Evolutionary conservation across 2,888 invertebrate genomes (phyloP).

Genomic region (Melanotus villosus): DNA sequence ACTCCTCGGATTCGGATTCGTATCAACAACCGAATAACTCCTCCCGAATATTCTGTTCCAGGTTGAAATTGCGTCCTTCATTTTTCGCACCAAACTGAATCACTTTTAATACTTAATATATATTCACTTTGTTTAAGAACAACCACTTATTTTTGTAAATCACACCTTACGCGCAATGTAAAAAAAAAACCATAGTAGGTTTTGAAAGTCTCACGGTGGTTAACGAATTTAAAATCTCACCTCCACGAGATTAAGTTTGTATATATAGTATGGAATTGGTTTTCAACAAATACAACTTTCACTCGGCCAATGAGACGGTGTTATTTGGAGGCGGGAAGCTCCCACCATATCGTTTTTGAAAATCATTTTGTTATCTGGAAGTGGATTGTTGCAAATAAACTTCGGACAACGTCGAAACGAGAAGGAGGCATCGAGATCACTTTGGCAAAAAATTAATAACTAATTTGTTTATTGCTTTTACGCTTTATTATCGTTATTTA

Average conservation of each 20-base stretch:
- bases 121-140: too few species aligned
- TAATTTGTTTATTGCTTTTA: too few species aligned
- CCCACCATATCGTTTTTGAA: constrained; percentile 29
- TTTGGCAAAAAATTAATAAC: too few species aligned
- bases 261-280: constrained; percentile 34
- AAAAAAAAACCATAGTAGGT: not conserved
- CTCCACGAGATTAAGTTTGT: constrained; percentile 15
- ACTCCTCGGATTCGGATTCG: not conserved
- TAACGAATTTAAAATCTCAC: constrained; percentile 30
- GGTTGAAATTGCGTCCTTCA: constrained; percentile 61
- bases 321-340: constrained; percentile 18
- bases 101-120: too few species aligned
- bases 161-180: not conserved
- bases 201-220: not conserved
- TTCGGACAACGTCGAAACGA: too few species aligned
- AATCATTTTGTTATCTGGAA: constrained; percentile 3
- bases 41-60: constrained; percentile 59
- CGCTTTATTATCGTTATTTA: too few species aligned
- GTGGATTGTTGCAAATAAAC: not conserved
- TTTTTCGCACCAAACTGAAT: constrained; percentile 52
- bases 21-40: constrained; percentile 60
- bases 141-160: too few species aligned
- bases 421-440: too few species aligned
- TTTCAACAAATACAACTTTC: constrained; percentile 46
- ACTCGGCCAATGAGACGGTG: constrained; percentile 44